Evolutionary conservation across 2,888 invertebrate genomes (phyloP), one percentile per base, ranked within the genome.

Genomic region (Eupithecia vulgata): DNA sequence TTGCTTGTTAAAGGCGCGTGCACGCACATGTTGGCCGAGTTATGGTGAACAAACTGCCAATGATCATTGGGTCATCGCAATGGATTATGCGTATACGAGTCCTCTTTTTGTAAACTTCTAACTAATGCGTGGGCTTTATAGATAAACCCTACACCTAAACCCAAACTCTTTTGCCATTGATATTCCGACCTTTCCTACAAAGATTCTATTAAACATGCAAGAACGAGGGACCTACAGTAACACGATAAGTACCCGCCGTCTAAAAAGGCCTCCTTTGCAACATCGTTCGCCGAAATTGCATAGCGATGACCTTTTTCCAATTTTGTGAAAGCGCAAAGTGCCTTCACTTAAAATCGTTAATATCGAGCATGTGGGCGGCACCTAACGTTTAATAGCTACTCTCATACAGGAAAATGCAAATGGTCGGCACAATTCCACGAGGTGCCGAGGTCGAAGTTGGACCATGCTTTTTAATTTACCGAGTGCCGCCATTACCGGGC

Each of bases 391-490:
- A 80, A 82, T 78, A 83, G 80, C 78, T 80, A 81, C 79, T 84
- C 80, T 82, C 82, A 83, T 81, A 82, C 79, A 83, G 84, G 84
- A 85, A 87, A 88, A 88, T 87, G 87, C 84, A 87, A 90, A 90
- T 87, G 85, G 83, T 80, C 80, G 81, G 79, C 82, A 83, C 84
- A 83, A 88, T 85, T 87, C 82, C 83, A 81, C 81, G 79, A 78
- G 76, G 79, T 75, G 82, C 80, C 81, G 84, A 81, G 82, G 84
- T 76, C 80, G 78, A 85, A 88, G 84, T 85, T 84, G 81, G 82
- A 80, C 84, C 84, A 83, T 87, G 87, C 85, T 89, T 91, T 91
- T 92, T 91, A 90, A 91, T 91, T 90, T 89, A 89, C 87, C 85
- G 84, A 90, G 88, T 87, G 88, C 85, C 84, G 83, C 87, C 85